These are phyloP conservation scores for Leucopsar rothschildi DNA, from an alignment of 2,113 vertebrate genomes.

Conservation along the genomic window DNA sequence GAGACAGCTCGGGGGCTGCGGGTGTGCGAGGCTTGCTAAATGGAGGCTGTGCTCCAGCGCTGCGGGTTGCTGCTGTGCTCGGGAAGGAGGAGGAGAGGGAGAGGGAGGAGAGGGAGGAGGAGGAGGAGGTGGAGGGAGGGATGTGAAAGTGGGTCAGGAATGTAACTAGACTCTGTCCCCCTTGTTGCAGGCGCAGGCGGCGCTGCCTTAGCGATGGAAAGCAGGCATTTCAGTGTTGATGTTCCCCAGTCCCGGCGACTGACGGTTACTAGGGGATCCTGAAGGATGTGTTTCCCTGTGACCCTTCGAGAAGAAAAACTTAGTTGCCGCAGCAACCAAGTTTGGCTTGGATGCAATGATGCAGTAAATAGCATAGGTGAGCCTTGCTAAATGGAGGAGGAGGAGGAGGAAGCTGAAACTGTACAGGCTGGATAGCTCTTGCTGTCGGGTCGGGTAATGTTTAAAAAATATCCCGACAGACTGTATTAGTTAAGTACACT, in stretches of 20 bases:
- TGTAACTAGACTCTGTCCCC: conserved; percentile 78
- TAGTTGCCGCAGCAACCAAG: conserved; percentile 81
- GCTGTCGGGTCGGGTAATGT: not conserved
- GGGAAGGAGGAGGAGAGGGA: conserved; percentile 41
- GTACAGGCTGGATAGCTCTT: not conserved
- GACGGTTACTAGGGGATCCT: conserved; percentile 77
- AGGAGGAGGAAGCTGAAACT: conserved; percentile 26
- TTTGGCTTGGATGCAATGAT: conserved; percentile 77
- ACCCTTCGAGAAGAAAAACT: conserved; percentile 73
- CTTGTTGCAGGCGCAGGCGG: conserved; percentile 59
- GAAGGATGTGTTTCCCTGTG: conserved; percentile 78
- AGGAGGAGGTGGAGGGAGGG: conserved; percentile 65
- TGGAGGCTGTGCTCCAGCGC: conserved; percentile 29
- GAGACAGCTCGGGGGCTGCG: conserved; percentile 17
- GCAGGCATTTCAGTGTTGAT: conserved; percentile 64
- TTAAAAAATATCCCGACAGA: not conserved
- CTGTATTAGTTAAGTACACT: not conserved
- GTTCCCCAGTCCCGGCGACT: conserved; percentile 51
- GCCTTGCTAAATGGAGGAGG: conserved; percentile 44
- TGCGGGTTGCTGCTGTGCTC: conserved; percentile 19
- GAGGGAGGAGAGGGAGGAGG: conserved; percentile 31
- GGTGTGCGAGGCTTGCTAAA: conserved; percentile 25
- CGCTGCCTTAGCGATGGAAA: conserved; percentile 67
- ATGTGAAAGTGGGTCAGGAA: conserved; percentile 83
- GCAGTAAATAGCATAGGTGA: conserved; percentile 73